Evolutionary conservation across 2,797 vertebrate species (phyloP), one percentile per base, ranked within the genome.

Genomic region (Paramormyrops hopkinsi): DNA sequence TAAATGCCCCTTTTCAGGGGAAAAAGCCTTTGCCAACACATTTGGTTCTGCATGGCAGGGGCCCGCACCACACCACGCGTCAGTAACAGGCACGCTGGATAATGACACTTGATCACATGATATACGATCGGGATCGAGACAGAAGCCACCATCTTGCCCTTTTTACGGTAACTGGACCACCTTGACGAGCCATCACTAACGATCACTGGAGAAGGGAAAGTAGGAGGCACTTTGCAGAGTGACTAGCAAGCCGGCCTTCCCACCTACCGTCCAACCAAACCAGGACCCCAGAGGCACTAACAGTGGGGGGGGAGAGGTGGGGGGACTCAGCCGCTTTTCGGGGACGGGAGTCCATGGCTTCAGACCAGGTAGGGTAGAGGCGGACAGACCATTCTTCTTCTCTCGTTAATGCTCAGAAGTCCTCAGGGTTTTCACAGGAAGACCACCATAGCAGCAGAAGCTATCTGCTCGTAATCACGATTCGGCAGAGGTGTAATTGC

Each of bases 371-470:
- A 59, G 44, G 14, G 12, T 50, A 50, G 37, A 89, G 37, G 50
- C 37, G 33, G 41, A 3, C 33, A 29, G 62, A 46, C 12, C 29
- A 76, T n/a, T 82, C 46, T 90, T 54, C 11, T 14, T 59, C 51
- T 48, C 90, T 48, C 54, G 83, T 89, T 89, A 82, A 69, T 83
- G 44, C 33, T 59, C 59, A 51, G 25, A 62, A 87, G 29, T 50
- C 87, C 46, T 19, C 53, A 51, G 19, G 82, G 89, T 22, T 65
- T 50, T 69, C 46, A 51, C 89, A 88, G 88, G 14, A 25, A 87
- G 91, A 91, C 91, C 89, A 91, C 91, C 90, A 56, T 65, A 25
- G 44, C 22, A 59, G 83, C 53, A 46, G 89, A 50, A 83, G 12
- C 17, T 89, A 69, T 73, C 82, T 89, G 88, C 89, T 88, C 54